phyloP scores from a whole-genome alignment of 2,113 vertebrate genomes.

The Phycodurus eques region DNA sequence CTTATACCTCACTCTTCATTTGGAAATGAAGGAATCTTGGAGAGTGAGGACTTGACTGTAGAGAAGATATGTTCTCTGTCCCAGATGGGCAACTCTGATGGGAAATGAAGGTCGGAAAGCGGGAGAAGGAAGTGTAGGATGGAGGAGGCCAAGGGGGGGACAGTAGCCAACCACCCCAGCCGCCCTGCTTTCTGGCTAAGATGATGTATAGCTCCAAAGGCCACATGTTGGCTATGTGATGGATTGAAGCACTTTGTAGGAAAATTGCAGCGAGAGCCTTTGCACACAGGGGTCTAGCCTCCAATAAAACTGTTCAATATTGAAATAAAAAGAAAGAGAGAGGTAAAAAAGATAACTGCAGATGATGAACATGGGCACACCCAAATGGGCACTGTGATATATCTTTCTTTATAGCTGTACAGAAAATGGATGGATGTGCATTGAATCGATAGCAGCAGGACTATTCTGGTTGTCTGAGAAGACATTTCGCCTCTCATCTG shows the following conservation, averaged over 20 bases:
- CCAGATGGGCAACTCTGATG: conserved; percentile 55
- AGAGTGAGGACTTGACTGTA: conserved; percentile 47
- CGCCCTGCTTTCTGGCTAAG: conserved; percentile 79
- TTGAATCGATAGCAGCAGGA: not conserved
- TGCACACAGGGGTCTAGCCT: conserved; percentile 93
- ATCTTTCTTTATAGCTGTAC: not conserved
- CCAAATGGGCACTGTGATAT: conserved; percentile 19
- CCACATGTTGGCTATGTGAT: conserved; percentile 98
- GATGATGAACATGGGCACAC: conserved; percentile 28
- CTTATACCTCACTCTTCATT: conserved; percentile 63
- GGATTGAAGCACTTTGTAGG: conserved; percentile 99
- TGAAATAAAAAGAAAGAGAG: conserved; percentile 67
- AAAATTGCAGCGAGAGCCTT: conserved; percentile 98
- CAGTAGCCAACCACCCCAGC: conserved; percentile 31
- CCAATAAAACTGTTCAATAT: conserved; percentile 99
- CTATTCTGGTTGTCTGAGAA: not conserved
- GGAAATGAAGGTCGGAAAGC: conserved; percentile 32
- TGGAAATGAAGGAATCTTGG: conserved; percentile 51
- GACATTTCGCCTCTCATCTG: not conserved
- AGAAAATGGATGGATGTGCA: not conserved
- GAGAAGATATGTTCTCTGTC: conserved; percentile 53
- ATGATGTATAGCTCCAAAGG: conserved; percentile 98
- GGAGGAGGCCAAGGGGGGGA: conserved; percentile 19
- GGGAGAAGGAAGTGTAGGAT: conserved; percentile 15
- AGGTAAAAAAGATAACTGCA: conserved; percentile 54